A percentile compares a stretch with the other conserved stretches of the same genome.
Conservation (phyloP, 2,113 vertebrate genomes). For the Muntiacus muntjak region DNA sequence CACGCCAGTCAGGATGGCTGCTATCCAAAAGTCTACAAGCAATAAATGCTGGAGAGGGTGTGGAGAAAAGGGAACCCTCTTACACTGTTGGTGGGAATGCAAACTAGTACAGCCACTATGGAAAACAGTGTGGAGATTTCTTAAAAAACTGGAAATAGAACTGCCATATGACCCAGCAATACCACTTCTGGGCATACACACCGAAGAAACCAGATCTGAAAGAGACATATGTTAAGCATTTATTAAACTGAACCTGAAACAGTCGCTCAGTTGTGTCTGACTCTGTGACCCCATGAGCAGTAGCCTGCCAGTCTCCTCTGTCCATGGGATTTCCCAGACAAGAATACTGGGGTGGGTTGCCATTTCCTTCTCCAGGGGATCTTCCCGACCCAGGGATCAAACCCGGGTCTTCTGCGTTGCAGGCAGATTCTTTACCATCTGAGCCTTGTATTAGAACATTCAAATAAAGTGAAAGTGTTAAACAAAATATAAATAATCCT, state of each 20-base stretch:
- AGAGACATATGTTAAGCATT: not conserved
- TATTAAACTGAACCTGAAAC: not conserved
- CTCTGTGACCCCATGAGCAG: not conserved
- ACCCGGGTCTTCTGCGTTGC: not conserved
- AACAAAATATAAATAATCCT: not conserved
- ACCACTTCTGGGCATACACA: too few relatives aligned
- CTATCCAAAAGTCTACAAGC: too few relatives aligned
- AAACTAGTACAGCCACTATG: not conserved
- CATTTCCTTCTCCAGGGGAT: not conserved
- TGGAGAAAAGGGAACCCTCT: too few relatives aligned
- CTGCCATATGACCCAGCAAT: too few relatives aligned
- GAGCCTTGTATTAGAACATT: not conserved
- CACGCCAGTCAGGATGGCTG: too few relatives aligned
- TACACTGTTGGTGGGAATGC: too few relatives aligned
- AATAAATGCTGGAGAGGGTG: too few relatives aligned
- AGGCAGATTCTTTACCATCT: not conserved
- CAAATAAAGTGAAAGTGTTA: constrained; percentile 11
- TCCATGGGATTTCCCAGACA: not conserved
- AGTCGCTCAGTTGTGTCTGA: too few relatives aligned
- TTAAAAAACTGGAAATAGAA: too few relatives aligned
- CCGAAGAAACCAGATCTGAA: too few relatives aligned
- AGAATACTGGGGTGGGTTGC: not conserved
- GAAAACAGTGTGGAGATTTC: too few relatives aligned
- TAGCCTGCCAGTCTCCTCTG: not conserved
- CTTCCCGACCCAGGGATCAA: not conserved